Evolutionary conservation across 2,888 invertebrate species (phyloP).

Genomic region (Nasonia oneida): DNA sequence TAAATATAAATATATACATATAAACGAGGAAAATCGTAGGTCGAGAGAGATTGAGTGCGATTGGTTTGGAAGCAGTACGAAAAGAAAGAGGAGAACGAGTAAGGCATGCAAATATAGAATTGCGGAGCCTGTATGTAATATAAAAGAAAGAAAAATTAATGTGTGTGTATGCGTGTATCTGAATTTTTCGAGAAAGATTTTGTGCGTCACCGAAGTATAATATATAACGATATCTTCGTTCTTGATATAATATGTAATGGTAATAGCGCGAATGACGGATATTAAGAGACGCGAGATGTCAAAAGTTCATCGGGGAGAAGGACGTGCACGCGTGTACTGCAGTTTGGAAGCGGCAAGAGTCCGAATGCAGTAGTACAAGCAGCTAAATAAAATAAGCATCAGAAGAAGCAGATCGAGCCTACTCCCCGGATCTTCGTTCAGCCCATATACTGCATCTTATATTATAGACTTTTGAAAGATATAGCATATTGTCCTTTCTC

Average conservation of each 20-base stretch:
- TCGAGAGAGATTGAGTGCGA: background rate
- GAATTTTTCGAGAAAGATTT: slow-evolving; percentile 36
- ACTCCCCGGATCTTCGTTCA: background rate
- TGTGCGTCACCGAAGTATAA: slow-evolving; percentile 5
- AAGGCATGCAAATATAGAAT: slow-evolving; percentile 1
- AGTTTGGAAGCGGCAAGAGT: background rate
- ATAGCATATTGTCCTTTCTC: background rate
- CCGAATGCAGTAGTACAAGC: background rate
- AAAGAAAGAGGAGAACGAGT: background rate
- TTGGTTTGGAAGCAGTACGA: background rate
- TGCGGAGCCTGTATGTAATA: slow-evolving; percentile 53
- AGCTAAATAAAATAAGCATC: background rate
- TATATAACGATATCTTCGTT: background rate
- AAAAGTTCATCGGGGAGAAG: background rate
- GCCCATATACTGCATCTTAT: slow-evolving; percentile 4
- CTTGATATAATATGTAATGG: slow-evolving; percentile 7
- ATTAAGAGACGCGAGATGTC: background rate
- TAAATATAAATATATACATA: slow-evolving; percentile 45
- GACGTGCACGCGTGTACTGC: background rate
- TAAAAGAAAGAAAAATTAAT: slow-evolving; percentile 37
- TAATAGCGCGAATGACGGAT: background rate
- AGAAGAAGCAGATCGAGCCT: background rate
- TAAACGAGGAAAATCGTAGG: slow-evolving; percentile 35
- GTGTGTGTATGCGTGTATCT: slow-evolving; percentile 16
- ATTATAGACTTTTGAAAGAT: slow-evolving; percentile 1